phyloP scores from a whole-genome alignment of 2,888 invertebrate species.

The Drosophila atripex region DNA sequence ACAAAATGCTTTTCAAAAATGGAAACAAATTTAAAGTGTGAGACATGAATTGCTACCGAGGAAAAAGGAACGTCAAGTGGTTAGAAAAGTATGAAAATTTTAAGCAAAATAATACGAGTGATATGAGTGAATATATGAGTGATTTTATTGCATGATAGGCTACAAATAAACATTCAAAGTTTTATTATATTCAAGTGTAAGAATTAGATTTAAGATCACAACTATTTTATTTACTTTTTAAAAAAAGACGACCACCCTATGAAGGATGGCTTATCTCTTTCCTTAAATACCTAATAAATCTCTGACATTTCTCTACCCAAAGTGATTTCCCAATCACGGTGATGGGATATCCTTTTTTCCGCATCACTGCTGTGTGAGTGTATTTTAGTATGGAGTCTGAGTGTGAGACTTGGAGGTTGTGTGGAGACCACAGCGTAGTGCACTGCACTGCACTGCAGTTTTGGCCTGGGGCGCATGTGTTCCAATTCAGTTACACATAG shows the following conservation, averaged over 20 bases:
- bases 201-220: not conserved
- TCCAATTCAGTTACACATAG: conserved; percentile 73
- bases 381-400: conserved; percentile 16
- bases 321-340: conserved; percentile 19
- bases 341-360: conserved; percentile 11
- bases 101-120: too few relatives aligned
- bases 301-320: not conserved
- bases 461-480: conserved; percentile 75
- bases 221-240: not conserved
- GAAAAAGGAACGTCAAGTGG: not conserved
- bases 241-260: not conserved
- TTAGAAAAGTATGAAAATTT: not conserved
- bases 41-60: not conserved
- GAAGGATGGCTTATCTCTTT: not conserved
- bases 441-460: conserved; percentile 80
- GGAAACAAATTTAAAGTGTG: too few relatives aligned
- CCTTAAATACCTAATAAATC: not conserved
- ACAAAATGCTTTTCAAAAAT: not conserved
- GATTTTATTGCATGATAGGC: too few relatives aligned
- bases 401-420: conserved; percentile 21
- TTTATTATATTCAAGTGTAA: not conserved
- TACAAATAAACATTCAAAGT: too few relatives aligned
- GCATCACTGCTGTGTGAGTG: conserved; percentile 32
- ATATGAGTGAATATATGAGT: too few relatives aligned
- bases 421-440: conserved; percentile 55